Evolutionary conservation across 2,113 vertebrate genomes (phyloP).

Genomic region (Thamnophis sirtalis): DNA sequence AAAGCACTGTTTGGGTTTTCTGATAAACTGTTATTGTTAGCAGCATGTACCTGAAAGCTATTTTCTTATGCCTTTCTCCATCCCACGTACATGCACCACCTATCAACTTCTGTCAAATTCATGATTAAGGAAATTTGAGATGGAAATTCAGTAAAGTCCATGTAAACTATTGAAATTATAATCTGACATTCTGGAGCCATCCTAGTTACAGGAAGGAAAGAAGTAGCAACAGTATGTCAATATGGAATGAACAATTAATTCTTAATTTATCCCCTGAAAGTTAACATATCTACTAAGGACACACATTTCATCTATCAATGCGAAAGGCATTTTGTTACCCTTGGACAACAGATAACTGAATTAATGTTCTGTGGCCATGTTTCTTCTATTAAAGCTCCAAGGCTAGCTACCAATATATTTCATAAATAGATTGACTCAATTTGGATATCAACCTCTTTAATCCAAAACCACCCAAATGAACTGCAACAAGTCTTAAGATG

Average conservation of each 20-base stretch:
- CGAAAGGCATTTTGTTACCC: not conserved
- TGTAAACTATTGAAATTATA: not conserved
- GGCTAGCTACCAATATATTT: not conserved
- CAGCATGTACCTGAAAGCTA: not conserved
- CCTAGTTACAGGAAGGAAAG: not conserved
- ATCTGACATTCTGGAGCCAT: not conserved
- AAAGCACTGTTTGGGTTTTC: not conserved
- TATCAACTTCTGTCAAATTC: not conserved
- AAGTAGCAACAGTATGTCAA: not conserved
- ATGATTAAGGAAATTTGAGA: not conserved
- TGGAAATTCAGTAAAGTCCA: not conserved
- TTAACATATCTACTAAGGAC: not conserved
- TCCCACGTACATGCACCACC: not conserved
- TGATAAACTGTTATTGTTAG: not conserved
- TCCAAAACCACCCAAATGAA: not conserved
- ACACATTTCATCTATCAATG: not conserved
- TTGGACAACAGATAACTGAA: not conserved
- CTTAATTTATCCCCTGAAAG: not conserved
- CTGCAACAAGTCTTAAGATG: not conserved
- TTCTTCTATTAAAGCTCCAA: not conserved
- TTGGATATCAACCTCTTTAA: not conserved
- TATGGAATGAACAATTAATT: not conserved
- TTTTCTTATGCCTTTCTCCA: not conserved
- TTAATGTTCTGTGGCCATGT: not conserved
- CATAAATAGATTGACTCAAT: not conserved